Evolutionary conservation across 2,113 vertebrate species (phyloP).

Genomic region (Ivindomyrus marchei): DNA sequence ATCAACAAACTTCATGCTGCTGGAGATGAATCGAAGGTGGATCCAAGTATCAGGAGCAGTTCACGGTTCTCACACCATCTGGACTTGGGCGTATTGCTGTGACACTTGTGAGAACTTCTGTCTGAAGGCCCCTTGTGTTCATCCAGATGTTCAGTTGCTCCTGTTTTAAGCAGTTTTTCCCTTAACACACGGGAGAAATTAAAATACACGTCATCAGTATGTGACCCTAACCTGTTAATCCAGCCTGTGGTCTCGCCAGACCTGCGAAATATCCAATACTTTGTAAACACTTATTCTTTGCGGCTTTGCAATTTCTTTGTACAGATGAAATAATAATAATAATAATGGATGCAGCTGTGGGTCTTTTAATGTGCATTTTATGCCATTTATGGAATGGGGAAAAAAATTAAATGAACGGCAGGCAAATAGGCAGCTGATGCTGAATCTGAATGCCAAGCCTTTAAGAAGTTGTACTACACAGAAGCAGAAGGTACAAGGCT

Average conservation of each 20-base stretch:
- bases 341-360: neutral
- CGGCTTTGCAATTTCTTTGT: neutral
- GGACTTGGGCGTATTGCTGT: neutral
- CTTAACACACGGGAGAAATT: neutral
- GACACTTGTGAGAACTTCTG: neutral
- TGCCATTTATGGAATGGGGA: neutral
- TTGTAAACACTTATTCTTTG: neutral
- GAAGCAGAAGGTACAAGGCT: neutral
- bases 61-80: neutral
- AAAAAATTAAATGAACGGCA: neutral
- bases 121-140: neutral
- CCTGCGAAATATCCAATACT: neutral
- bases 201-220: neutral
- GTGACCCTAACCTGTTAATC: neutral
- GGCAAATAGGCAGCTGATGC: neutral
- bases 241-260: neutral
- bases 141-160: neutral
- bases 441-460: neutral
- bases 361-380: neutral
- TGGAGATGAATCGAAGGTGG: slow-evolving; percentile 33
- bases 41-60: neutral
- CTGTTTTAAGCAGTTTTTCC: neutral
- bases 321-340: neutral
- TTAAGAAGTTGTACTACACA: neutral
- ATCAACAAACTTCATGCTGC: slow-evolving; percentile 48